Evolutionary conservation across 2,113 vertebrate species (phyloP).

Genomic region (Tyto alba): DNA sequence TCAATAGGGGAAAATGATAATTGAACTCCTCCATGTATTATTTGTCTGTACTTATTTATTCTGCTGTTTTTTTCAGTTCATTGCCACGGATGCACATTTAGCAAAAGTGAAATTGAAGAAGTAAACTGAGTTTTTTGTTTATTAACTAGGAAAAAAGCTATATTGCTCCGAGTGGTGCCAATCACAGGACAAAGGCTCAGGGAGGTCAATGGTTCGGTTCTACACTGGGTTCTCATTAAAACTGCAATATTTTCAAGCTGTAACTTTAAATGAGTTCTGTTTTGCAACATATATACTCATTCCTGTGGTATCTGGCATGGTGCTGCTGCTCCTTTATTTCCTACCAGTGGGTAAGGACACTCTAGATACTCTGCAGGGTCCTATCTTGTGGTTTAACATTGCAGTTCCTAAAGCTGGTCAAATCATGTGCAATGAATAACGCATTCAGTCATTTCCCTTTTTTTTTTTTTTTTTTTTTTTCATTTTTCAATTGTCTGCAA

Average conservation of each 20-base stretch:
- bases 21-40: constrained; percentile 52
- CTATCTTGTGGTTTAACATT: not conserved
- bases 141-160: not conserved
- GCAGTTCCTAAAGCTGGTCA: not conserved
- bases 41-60: constrained; percentile 51
- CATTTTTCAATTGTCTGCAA: constrained; percentile 2
- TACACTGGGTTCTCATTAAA: not conserved
- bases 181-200: not conserved
- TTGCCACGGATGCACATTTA: not conserved
- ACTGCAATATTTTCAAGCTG: not conserved
- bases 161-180: not conserved
- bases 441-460: not conserved
- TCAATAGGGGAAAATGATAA: constrained; percentile 23
- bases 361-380: not conserved
- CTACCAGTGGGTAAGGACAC: not conserved
- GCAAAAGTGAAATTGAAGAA: not conserved
- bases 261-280: not conserved
- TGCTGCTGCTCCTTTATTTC: not conserved
- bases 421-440: not conserved
- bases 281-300: not conserved
- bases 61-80: not conserved
- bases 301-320: not conserved
- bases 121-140: not conserved
- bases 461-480: not conserved
- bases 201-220: not conserved